phyloP scores from a whole-genome alignment of 2,888 invertebrate species.

The Lepetodrilus schrolli region DNA sequence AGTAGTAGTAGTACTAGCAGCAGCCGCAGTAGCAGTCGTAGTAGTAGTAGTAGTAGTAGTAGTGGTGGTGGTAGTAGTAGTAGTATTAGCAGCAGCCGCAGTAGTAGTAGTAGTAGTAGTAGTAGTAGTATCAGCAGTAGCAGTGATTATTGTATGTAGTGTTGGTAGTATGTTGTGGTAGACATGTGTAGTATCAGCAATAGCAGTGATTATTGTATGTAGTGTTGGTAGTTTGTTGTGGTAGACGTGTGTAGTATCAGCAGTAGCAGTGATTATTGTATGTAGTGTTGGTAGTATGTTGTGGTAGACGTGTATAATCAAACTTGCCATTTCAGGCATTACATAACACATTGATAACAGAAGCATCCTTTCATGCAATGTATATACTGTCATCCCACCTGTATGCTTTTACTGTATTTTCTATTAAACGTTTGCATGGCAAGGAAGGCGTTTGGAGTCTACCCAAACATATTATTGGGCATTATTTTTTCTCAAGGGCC shows the following conservation, averaged over 20 bases:
- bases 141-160: slow-evolving; percentile 22
- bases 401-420: background rate
- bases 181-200: slow-evolving; percentile 10
- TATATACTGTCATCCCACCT: background rate
- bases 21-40: background rate
- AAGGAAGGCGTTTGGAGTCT: background rate
- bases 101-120: slow-evolving; percentile 21
- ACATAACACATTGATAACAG: background rate
- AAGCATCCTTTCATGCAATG: background rate
- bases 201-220: slow-evolving; percentile 15
- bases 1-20: background rate
- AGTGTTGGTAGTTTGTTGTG: background rate
- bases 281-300: background rate
- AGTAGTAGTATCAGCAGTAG: slow-evolving; percentile 30
- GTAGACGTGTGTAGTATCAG: background rate
- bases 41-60: background rate
- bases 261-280: slow-evolving; percentile 8
- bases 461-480: background rate
- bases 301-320: slow-evolving; percentile 11
- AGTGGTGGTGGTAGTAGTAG: background rate
- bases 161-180: slow-evolving; percentile 25
- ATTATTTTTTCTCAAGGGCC: slow-evolving; percentile 20
- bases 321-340: too few species aligned
- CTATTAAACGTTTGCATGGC: background rate
- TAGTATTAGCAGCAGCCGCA: background rate